Percentiles rank a stretch among this genome's conserved stretches.
phyloP scores from a whole-genome alignment of 2,113 vertebrate genomes.

The Forbesichthys papilliferus region DNA sequence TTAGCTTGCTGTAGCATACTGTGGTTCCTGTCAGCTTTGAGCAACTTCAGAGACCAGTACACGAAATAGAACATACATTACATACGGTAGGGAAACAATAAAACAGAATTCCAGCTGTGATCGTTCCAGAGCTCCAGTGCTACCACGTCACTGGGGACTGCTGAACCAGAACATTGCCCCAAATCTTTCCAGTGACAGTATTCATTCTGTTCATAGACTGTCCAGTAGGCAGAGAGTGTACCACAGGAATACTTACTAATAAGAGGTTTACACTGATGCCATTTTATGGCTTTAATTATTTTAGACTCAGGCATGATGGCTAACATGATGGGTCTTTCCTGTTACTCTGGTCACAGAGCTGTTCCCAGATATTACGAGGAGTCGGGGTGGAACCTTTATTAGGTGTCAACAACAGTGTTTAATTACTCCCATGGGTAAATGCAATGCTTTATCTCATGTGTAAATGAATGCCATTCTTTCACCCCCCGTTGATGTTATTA shows the following conservation, averaged over 20 bases:
- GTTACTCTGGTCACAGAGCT: slow-evolving; percentile 17
- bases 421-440: slow-evolving; percentile 42
- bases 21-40: not conserved
- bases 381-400: slow-evolving; percentile 55
- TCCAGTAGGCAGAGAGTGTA: not conserved
- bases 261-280: slow-evolving; percentile 1
- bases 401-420: slow-evolving; percentile 43
- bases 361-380: slow-evolving; percentile 40
- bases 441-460: slow-evolving; percentile 31
- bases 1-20: not conserved
- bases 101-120: not conserved
- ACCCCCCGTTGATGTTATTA: slow-evolving; percentile 40
- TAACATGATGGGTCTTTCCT: slow-evolving; percentile 17
- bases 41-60: not conserved
- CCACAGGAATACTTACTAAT: slow-evolving; percentile 4
- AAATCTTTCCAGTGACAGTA: slow-evolving; percentile 18
- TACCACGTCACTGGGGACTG: not conserved
- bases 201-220: slow-evolving; percentile 17
- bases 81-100: not conserved
- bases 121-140: not conserved
- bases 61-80: not conserved
- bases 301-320: slow-evolving; percentile 12
- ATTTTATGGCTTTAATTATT: slow-evolving; percentile 9
- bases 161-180: not conserved
- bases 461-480: slow-evolving; percentile 42